These are phyloP conservation scores for Rattus rattus DNA, from an alignment of 2,113 vertebrate species.

Conservation along the genomic window DNA sequence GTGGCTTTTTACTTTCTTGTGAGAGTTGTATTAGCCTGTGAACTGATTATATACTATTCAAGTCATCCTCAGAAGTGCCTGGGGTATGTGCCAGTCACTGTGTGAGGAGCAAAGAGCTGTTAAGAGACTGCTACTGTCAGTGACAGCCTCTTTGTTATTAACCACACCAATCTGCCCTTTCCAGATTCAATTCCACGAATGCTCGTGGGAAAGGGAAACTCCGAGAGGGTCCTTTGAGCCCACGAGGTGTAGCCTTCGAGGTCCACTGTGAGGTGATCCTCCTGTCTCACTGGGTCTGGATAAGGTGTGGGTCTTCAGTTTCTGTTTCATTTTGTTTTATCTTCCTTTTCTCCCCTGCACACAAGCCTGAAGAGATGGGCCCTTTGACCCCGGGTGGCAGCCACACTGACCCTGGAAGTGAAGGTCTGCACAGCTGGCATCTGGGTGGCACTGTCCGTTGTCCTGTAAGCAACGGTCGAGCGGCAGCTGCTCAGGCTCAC, in stretches of 20 bases:
- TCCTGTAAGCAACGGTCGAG: conserved; percentile 93
- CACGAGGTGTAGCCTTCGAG: not conserved
- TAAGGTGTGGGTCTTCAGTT: not conserved
- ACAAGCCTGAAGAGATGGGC: not conserved
- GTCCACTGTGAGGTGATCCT: not conserved
- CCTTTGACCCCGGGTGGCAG: not conserved
- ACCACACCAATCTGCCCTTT: not conserved
- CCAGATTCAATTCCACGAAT: not conserved
- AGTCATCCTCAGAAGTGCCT: not conserved
- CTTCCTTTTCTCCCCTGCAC: not conserved
- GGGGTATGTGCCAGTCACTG: too few relatives aligned
- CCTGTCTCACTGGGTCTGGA: not conserved
- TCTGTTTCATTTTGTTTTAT: not conserved
- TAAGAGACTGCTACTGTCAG: not conserved
- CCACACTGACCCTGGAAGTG: conserved; percentile 92
- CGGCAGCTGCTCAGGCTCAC: conserved; percentile 89
- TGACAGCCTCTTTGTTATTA: too few relatives aligned
- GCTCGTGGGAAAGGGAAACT: not conserved
- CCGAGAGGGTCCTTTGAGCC: not conserved
- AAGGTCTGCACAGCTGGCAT: conserved; percentile 92
- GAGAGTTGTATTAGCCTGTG: not conserved
- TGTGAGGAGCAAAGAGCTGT: not conserved
- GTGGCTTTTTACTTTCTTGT: not conserved
- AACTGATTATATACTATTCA: not conserved
- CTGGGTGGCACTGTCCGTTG: conserved; percentile 91